Percentiles rank a stretch among this genome's conserved stretches.
These are phyloP conservation scores for Choloepus didactylus DNA, from an alignment of 2,797 vertebrate species.

Conservation along the genomic window DNA sequence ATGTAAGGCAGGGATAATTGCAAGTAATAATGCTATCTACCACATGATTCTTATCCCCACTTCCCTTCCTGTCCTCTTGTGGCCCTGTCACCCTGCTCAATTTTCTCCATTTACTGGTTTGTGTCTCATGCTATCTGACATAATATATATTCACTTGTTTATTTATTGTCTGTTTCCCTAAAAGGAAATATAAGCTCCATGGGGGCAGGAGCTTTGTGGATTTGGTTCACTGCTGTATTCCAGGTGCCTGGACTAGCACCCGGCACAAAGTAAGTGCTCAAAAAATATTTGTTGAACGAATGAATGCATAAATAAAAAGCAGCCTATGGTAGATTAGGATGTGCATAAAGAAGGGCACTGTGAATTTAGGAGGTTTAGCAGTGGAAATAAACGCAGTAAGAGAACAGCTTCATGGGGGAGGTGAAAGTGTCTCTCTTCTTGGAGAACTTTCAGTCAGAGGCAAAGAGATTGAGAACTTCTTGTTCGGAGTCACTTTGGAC, in stretches of 20 bases:
- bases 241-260: background rate
- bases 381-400: background rate
- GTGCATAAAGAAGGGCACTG: background rate
- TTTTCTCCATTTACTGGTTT: background rate
- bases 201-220: background rate
- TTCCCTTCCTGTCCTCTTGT: background rate
- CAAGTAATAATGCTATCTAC: background rate
- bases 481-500: background rate
- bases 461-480: background rate
- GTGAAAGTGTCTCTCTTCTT: background rate
- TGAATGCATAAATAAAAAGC: background rate
- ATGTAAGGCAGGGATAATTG: background rate
- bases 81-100: fast-evolving
- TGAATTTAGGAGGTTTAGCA: background rate
- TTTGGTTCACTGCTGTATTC: background rate
- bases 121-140: no score
- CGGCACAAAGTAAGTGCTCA: background rate
- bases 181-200: background rate
- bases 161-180: background rate
- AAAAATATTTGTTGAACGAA: background rate
- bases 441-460: background rate
- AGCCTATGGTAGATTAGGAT: background rate
- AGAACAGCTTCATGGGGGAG: background rate
- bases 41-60: fast-evolving
- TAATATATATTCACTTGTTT: background rate